Percentiles rank a stretch among this genome's conserved stretches.
Evolutionary conservation across 2,888 invertebrate genomes (phyloP).

Genomic region (Drosophila eohydei): DNA sequence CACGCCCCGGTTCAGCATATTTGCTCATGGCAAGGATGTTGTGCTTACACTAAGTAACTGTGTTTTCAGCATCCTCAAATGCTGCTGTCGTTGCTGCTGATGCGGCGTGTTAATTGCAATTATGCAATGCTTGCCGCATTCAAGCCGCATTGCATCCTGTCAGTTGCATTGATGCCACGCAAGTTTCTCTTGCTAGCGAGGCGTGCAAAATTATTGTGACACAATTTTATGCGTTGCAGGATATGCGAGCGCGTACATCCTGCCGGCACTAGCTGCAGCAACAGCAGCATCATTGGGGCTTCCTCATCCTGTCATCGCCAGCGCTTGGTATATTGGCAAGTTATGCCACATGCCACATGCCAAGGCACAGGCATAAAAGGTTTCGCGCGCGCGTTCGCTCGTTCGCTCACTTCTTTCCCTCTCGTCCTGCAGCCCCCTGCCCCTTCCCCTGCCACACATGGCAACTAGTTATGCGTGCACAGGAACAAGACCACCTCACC

Average conservation of each 20-base stretch:
- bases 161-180: slow-evolving; percentile 67
- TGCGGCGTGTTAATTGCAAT: slow-evolving; percentile 75
- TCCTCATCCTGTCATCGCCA: slow-evolving; percentile 53
- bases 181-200: slow-evolving; percentile 58
- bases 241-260: slow-evolving; percentile 50
- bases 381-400: neutral
- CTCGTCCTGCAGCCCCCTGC: neutral
- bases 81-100: slow-evolving; percentile 3
- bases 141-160: slow-evolving; percentile 62
- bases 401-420: neutral
- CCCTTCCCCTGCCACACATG: slow-evolving; percentile 8
- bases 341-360: slow-evolving; percentile 61
- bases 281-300: slow-evolving; percentile 50
- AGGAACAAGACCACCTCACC: slow-evolving; percentile 24
- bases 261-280: slow-evolving; percentile 9
- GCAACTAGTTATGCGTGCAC: slow-evolving; percentile 55
- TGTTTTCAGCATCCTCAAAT: slow-evolving; percentile 46
- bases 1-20: slow-evolving; percentile 27
- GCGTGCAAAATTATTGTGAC: slow-evolving; percentile 83
- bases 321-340: slow-evolving; percentile 51
- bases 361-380: slow-evolving; percentile 35
- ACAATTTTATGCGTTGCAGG: slow-evolving; percentile 80
- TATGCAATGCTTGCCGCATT: slow-evolving; percentile 67
- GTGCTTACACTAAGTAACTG: slow-evolving; percentile 68
- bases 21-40: slow-evolving; percentile 54